A percentile compares a stretch with the other conserved stretches of the same genome.
Conservation (phyloP, 2,113 vertebrate species). For the Amia ocellicauda region DNA sequence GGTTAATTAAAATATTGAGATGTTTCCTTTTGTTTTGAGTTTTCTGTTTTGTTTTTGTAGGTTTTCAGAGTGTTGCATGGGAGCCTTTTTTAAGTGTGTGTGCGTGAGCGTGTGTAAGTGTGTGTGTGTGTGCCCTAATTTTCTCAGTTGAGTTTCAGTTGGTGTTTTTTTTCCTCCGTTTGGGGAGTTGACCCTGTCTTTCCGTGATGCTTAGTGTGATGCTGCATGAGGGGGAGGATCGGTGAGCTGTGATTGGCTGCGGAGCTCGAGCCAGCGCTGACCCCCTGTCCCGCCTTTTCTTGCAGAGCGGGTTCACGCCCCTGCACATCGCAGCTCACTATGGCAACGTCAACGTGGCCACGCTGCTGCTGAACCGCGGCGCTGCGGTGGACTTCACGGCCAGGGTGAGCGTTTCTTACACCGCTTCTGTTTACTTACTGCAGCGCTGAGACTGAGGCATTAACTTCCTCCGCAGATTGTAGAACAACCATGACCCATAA, state of each 20-base stretch:
- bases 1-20: not conserved
- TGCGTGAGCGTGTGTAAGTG: constrained; percentile 16
- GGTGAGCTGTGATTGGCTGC: not conserved
- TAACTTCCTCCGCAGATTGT: too few species aligned
- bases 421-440: too few species aligned
- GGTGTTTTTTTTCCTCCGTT: not conserved
- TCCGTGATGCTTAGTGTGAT: constrained; percentile 46
- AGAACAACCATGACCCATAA: too few species aligned
- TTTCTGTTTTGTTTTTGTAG: constrained; percentile 20
- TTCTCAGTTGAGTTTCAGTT: constrained; percentile 1
- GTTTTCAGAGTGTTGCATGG: constrained; percentile 25
- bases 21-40: constrained; percentile 26
- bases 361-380: constrained; percentile 89
- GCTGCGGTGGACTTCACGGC: constrained; percentile 94
- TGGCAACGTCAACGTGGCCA: constrained; percentile 93
- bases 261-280: constrained; percentile 1
- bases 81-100: constrained; percentile 18
- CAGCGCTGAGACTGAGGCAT: too few species aligned
- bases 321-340: constrained; percentile 97
- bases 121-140: constrained; percentile 32
- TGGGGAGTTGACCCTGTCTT: constrained; percentile 23
- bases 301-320: constrained; percentile 93
- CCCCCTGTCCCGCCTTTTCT: constrained; percentile 44
- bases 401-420: constrained; percentile 63
- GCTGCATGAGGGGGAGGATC: constrained; percentile 54